Percentiles rank a stretch among this genome's conserved stretches.
Evolutionary conservation across 1,140 invertebrate species (phyloP).

Genomic region (Caerostris darwini): DNA sequence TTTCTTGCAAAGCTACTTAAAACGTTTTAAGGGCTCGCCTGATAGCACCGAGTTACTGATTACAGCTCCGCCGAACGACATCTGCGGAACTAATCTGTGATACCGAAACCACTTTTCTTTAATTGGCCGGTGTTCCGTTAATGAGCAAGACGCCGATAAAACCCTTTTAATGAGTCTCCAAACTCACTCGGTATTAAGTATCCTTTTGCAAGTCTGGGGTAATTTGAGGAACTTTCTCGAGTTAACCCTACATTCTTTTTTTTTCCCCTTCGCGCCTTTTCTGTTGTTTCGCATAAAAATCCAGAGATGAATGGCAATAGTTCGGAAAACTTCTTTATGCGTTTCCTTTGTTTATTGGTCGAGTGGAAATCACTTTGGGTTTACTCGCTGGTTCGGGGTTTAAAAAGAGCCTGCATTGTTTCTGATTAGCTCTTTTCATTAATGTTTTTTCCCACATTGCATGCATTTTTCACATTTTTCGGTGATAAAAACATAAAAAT

Average conservation of each 20-base stretch:
- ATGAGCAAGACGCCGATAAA: constrained; percentile 54
- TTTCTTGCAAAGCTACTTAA: constrained; percentile 32
- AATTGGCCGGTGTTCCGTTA: constrained; percentile 39
- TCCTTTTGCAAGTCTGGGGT: constrained; percentile 29
- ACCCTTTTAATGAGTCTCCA: constrained; percentile 44
- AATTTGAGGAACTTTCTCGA: constrained; percentile 39
- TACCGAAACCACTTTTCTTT: constrained; percentile 44
- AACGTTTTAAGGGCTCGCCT: constrained; percentile 6
- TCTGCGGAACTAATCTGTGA: constrained; percentile 42
- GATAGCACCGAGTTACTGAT: constrained; percentile 7
- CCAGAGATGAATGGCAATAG: constrained; percentile 31
- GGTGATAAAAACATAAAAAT: background rate
- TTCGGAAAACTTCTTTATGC: constrained; percentile 23
- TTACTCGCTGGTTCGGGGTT: background rate
- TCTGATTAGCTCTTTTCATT: background rate
- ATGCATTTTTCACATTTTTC: background rate
- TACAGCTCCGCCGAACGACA: constrained; percentile 23
- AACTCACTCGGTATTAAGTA: constrained; percentile 40
- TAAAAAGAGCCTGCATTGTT: background rate
- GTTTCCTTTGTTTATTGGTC: constrained; percentile 13
- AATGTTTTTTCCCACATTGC: background rate
- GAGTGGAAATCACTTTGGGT: background rate
- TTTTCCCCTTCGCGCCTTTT: background rate
- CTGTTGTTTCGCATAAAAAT: constrained; percentile 13
- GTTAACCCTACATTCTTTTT: background rate